Percentiles rank a stretch among this genome's conserved stretches.
These are phyloP conservation scores for Calliphora vicina DNA, from an alignment of 1,140 invertebrate species.

Conservation along the genomic window DNA sequence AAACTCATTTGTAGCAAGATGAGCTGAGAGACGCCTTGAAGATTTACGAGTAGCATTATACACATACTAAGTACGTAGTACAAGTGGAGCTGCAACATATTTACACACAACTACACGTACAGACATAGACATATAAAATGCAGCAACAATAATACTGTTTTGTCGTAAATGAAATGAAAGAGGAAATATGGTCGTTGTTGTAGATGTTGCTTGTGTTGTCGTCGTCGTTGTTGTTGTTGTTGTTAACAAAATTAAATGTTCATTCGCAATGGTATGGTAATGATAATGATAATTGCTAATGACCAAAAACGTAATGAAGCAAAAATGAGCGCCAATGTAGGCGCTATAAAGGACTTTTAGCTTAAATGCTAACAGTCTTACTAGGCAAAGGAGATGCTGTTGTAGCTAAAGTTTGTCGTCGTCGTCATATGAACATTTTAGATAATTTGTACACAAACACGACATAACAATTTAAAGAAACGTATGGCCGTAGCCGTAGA, in stretches of 20 bases:
- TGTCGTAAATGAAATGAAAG: neutral
- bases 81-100: neutral
- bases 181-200: conserved; percentile 1
- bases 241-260: conserved; percentile 32
- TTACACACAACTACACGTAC: neutral
- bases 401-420: conserved; percentile 15
- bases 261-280: conserved; percentile 34
- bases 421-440: conserved; percentile 35
- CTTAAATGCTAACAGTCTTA: neutral
- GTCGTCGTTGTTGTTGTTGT: neutral
- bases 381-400: neutral
- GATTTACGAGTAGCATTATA: conserved; percentile 26
- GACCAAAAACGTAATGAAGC: conserved; percentile 35
- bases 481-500: neutral
- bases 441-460: conserved; percentile 35
- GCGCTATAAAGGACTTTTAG: conserved; percentile 14
- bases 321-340: conserved; percentile 25
- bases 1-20: conserved; percentile 19
- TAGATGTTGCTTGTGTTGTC: neutral
- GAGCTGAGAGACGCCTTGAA: conserved; percentile 22
- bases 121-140: neutral
- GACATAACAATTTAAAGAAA: conserved; percentile 34
- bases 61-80: neutral
- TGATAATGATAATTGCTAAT: conserved; percentile 35
- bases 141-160: neutral